Evolutionary conservation across 1,140 invertebrate species (phyloP).

Genomic region (Orius laevigatus): DNA sequence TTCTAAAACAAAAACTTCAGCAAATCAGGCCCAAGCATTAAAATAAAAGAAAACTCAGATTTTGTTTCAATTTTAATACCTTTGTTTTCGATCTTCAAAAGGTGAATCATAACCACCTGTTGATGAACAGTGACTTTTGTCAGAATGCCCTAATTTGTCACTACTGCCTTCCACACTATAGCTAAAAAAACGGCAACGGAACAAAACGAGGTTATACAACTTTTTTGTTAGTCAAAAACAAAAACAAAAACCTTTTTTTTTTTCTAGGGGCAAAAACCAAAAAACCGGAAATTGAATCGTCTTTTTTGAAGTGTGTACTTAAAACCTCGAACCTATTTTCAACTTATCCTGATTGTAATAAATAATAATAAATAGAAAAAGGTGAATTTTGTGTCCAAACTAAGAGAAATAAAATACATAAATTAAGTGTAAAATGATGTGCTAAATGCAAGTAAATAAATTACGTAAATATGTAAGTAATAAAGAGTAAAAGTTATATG

Average conservation of each 20-base stretch:
- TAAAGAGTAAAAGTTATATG: no score
- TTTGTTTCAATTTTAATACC: conserved; percentile 4
- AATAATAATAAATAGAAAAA: neutral
- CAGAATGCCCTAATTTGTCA: conserved; percentile 33
- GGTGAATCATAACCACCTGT: conserved; percentile 66
- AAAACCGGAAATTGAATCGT: no score
- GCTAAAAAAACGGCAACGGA: conserved; percentile 14
- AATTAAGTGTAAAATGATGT: no score
- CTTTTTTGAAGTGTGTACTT: no score
- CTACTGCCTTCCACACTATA: conserved; percentile 24
- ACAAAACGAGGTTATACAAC: no score
- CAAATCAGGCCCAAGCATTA: conserved; percentile 9
- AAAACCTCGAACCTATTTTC: no score
- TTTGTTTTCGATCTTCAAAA: conserved; percentile 36
- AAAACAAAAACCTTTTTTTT: neutral
- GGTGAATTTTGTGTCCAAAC: no score
- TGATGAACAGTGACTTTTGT: conserved; percentile 52
- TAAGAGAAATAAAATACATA: no score
- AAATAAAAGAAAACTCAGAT: neutral
- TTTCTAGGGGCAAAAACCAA: neutral
- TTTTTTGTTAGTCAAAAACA: neutral
- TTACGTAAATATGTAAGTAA: no score
- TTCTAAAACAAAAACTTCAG: conserved; percentile 12
- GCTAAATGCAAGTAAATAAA: no score
- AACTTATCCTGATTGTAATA: neutral